Percentiles rank a stretch among this genome's conserved stretches.
phyloP scores from a whole-genome alignment of 2,888 invertebrate genomes.

The Argyresthia albistria region DNA sequence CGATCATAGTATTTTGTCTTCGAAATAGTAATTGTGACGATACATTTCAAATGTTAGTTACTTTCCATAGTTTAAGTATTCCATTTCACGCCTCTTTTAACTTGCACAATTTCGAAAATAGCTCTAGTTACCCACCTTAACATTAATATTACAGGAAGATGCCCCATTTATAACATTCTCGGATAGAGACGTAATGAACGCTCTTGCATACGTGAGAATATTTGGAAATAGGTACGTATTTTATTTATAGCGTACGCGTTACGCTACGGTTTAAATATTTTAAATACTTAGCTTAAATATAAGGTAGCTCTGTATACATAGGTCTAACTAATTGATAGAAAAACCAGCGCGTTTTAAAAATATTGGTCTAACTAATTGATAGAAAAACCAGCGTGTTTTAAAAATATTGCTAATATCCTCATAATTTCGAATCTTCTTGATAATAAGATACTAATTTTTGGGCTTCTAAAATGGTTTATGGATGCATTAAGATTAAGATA shows the following conservation, averaged over 20 bases:
- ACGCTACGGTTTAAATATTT: constrained; percentile 68
- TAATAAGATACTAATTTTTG: too few relatives aligned
- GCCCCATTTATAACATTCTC: constrained; percentile 67
- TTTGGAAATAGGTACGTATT: constrained; percentile 44
- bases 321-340: too few relatives aligned
- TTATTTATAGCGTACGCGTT: constrained; percentile 65
- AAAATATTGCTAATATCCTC: too few relatives aligned
- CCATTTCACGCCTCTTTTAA: constrained; percentile 2
- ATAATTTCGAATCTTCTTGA: too few relatives aligned
- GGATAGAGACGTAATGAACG: constrained; percentile 58
- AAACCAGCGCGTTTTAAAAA: too few relatives aligned
- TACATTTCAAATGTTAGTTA: neutral
- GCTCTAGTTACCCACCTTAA: constrained; percentile 36
- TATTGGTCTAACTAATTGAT: too few relatives aligned
- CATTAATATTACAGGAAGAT: constrained; percentile 53
- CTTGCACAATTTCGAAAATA: constrained; percentile 24
- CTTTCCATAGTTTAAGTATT: neutral
- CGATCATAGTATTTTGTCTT: neutral
- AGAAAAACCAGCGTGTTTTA: too few relatives aligned
- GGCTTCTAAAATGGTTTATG: too few relatives aligned
- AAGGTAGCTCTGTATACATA: too few relatives aligned
- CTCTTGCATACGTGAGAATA: constrained; percentile 70
- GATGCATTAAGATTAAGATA: too few relatives aligned
- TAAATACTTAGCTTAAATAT: constrained; percentile 19
- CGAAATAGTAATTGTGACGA: too few relatives aligned